Evolutionary conservation across 2,797 vertebrate genomes (phyloP).

Genomic region (Gymnocypris eckloni): DNA sequence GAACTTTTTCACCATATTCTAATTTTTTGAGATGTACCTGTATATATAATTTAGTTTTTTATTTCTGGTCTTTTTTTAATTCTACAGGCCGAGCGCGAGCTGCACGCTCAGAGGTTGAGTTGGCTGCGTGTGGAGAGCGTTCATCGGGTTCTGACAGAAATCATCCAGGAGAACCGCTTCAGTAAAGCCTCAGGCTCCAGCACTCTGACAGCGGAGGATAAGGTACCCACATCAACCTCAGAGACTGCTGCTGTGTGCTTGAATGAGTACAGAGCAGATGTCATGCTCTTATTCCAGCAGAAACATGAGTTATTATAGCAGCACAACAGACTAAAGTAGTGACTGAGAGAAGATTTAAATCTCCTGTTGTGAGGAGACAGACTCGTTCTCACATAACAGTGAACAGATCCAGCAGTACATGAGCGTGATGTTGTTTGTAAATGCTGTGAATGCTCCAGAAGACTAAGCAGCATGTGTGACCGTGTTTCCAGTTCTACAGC

Average conservation of each 20-base stretch:
- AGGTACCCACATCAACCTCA: neutral
- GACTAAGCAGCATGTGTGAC: neutral
- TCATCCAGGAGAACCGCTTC: conserved; percentile 80
- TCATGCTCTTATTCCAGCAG: no score
- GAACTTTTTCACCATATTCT: no score
- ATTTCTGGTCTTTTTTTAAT: no score
- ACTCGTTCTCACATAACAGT: neutral
- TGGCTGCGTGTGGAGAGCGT: conserved; percentile 84
- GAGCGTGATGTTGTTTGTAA: neutral
- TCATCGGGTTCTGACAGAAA: conserved; percentile 79
- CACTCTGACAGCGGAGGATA: conserved; percentile 40
- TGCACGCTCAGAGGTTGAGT: conserved; percentile 66
- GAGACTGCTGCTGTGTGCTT: neutral
- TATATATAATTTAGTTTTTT: no score
- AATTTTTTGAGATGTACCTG: no score
- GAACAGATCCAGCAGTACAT: neutral
- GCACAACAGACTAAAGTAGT: neutral
- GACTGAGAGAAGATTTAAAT: no score
- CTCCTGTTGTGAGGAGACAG: neutral
- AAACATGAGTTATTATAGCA: neutral
- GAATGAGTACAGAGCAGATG: neutral
- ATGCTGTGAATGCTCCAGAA: neutral
- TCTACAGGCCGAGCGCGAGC: conserved; percentile 78
- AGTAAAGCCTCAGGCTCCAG: conserved; percentile 67
- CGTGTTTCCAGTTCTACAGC: conserved; percentile 75